Evolutionary conservation across 1,140 invertebrate genomes (phyloP).

Genomic region (Rhopalosiphum padi): DNA sequence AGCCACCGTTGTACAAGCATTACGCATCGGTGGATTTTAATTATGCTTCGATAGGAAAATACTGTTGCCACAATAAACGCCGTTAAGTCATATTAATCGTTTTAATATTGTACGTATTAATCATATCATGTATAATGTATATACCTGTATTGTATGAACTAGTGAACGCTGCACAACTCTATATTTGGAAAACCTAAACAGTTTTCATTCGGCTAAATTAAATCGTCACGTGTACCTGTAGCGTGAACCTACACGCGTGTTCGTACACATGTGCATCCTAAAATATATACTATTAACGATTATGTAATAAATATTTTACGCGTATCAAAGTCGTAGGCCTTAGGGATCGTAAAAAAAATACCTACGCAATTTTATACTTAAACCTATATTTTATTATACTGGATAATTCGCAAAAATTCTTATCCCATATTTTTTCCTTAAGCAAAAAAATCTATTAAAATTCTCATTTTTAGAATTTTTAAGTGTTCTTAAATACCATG

Average conservation of each 20-base stretch:
- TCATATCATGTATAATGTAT: not conserved
- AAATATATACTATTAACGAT: not conserved
- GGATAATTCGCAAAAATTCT: too few relatives aligned
- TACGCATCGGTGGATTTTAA: not conserved
- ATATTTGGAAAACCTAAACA: not conserved
- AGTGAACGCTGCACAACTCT: not conserved
- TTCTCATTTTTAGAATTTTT: too few relatives aligned
- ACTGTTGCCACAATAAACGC: not conserved
- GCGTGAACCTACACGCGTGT: not conserved
- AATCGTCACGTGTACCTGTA: constrained; percentile 8
- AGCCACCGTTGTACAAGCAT: not conserved
- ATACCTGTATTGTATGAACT: not conserved
- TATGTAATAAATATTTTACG: not conserved
- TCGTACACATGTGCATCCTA: not conserved
- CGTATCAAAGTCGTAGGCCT: not conserved
- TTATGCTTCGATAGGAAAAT: not conserved
- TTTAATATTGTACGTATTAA: not conserved
- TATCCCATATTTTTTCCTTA: too few relatives aligned
- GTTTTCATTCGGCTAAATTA: not conserved
- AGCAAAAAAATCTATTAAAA: too few relatives aligned
- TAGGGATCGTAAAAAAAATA: not conserved
- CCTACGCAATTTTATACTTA: not conserved
- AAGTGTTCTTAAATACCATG: too few relatives aligned
- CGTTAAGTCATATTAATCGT: not conserved
- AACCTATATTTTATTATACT: too few relatives aligned